Conservation (phyloP, 2,888 invertebrate species). For the Scaptodrosophila latifasciaeformis region DNA sequence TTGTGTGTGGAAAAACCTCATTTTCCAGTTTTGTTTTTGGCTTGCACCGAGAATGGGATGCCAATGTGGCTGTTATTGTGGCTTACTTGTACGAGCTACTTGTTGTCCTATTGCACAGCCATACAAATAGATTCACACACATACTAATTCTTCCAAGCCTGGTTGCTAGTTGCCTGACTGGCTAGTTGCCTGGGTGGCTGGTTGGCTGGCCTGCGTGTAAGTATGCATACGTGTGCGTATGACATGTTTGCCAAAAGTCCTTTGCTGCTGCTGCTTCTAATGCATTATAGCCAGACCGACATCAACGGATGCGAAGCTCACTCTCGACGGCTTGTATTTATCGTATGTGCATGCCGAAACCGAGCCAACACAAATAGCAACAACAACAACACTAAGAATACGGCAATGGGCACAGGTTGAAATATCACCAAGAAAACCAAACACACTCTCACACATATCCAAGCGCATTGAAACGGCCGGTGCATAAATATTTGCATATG, state of each 20-base stretch:
- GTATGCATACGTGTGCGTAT: constrained; percentile 35
- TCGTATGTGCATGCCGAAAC: constrained; percentile 14
- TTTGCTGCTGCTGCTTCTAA: constrained; percentile 47
- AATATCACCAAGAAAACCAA: constrained; percentile 28
- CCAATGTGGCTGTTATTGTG: constrained; percentile 27
- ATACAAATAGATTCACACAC: constrained; percentile 15
- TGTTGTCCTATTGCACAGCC: constrained; percentile 49
- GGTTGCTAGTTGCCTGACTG: too few relatives aligned
- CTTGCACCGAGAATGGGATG: constrained; percentile 17
- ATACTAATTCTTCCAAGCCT: too few relatives aligned
- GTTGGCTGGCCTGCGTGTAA: constrained; percentile 5
- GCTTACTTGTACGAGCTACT: constrained; percentile 64
- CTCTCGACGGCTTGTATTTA: constrained; percentile 48
- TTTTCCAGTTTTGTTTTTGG: constrained; percentile 65
- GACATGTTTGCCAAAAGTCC: constrained; percentile 48
- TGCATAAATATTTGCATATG: constrained; percentile 72
- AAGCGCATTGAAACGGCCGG: constrained; percentile 24
- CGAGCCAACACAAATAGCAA: constrained; percentile 18
- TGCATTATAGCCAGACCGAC: constrained; percentile 56
- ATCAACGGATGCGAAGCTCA: constrained; percentile 39
- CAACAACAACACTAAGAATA: constrained; percentile 5
- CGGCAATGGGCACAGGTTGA: constrained; percentile 24
- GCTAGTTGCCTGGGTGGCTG: background rate
- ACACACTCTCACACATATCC: constrained; percentile 3
- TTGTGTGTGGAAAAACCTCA: constrained; percentile 40